These are phyloP conservation scores for Cryptoblepharus egeriae DNA, from an alignment of 2,797 vertebrate genomes.

Conservation along the genomic window DNA sequence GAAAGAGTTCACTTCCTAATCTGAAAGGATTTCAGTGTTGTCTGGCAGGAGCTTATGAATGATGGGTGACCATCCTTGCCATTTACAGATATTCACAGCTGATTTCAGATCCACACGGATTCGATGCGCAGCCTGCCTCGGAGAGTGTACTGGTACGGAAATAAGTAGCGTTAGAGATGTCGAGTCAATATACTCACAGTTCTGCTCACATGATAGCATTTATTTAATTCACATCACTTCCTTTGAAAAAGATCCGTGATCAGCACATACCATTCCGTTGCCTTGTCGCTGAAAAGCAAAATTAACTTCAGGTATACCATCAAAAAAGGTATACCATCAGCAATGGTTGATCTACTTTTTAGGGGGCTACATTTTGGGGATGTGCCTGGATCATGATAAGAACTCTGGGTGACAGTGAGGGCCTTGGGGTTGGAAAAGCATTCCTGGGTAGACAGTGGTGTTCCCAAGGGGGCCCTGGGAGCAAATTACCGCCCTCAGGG, in stretches of 20 bases:
- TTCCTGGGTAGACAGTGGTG: no score
- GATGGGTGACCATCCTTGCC: not conserved
- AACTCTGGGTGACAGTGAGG: no score
- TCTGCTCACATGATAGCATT: not conserved
- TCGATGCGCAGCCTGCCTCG: not conserved
- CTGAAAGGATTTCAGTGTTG: conserved; percentile 21
- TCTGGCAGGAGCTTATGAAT: not conserved
- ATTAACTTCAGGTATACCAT: not conserved
- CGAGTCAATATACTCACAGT: not conserved
- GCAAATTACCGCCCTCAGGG: no score
- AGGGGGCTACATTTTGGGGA: no score
- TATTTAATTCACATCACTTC: not conserved
- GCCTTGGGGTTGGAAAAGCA: no score
- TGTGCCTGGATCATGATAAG: no score
- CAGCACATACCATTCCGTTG: not conserved
- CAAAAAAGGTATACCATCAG: not conserved
- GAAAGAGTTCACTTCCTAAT: conserved; percentile 13
- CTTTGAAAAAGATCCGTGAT: fast-evolving
- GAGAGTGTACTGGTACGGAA: not conserved
- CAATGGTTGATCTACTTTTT: no score
- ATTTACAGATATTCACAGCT: not conserved
- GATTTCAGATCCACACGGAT: conserved; percentile 18
- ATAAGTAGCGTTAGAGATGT: conserved; percentile 4
- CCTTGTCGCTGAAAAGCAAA: conserved; percentile 31
- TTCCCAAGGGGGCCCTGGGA: no score